A percentile compares a stretch with the other conserved stretches of the same genome.
Evolutionary conservation across 1,140 invertebrate genomes (phyloP).

Genomic region (Pollicipes pollicipes): DNA sequence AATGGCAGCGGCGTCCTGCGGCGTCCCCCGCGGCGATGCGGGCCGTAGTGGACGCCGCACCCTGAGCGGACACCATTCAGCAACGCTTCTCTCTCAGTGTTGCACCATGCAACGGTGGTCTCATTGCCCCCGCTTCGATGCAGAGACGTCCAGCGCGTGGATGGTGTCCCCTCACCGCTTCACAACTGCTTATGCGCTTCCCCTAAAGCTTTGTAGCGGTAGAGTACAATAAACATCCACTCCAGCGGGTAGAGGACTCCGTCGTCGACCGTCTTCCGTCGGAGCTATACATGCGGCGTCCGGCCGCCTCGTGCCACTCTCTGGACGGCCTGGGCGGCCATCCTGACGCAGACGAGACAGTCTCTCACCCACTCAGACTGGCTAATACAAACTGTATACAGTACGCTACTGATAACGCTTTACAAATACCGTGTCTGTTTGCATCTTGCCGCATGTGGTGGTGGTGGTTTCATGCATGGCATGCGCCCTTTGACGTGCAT

Average conservation of each 20-base stretch:
- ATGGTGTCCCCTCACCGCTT: not conserved
- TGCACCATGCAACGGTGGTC: not conserved
- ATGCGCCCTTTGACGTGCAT: too few species aligned
- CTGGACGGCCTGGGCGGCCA: not conserved
- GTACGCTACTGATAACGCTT: too few species aligned
- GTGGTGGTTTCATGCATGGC: too few species aligned
- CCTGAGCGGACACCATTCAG: too few species aligned
- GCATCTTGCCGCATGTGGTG: too few species aligned
- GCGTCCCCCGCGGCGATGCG: too few species aligned
- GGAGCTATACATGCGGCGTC: not conserved
- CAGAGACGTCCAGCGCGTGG: not conserved
- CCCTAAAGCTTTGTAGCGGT: not conserved
- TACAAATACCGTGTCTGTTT: too few species aligned
- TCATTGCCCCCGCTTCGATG: not conserved
- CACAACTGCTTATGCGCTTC: not conserved
- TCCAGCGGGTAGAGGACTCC: not conserved
- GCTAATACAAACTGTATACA: too few species aligned
- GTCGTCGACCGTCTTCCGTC: not conserved
- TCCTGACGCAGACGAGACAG: not conserved
- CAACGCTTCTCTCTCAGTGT: not conserved
- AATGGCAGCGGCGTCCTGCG: not conserved
- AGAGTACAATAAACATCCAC: not conserved
- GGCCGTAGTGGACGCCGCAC: not conserved
- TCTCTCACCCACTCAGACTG: not conserved
- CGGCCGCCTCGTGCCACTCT: not conserved